Evolutionary conservation across 2,888 invertebrate species (phyloP).

Genomic region (Spatulosminthurus flaviceps): DNA sequence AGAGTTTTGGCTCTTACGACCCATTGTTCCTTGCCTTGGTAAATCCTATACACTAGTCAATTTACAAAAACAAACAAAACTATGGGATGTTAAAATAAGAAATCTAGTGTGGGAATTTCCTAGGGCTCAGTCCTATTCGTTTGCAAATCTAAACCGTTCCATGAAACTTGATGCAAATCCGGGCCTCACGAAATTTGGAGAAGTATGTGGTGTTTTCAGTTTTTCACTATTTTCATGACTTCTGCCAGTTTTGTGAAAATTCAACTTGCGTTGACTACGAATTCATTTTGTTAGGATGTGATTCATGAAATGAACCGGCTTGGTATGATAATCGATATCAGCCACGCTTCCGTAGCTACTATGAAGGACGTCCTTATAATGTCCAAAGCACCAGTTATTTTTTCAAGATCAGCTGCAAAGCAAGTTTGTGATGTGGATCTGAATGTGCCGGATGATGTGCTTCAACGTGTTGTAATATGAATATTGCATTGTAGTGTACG

Average conservation of each 20-base stretch:
- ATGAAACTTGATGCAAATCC: neutral
- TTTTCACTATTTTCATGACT: neutral
- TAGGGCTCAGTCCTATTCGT: neutral
- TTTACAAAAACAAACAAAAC: neutral
- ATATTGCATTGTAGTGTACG: neutral
- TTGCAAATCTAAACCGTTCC: neutral
- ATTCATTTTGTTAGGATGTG: conserved; percentile 58
- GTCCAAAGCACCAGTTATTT: conserved; percentile 68
- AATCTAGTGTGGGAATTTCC: neutral
- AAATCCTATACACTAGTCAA: conserved; percentile 53
- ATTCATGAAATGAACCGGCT: conserved; percentile 71
- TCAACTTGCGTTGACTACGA: too few relatives aligned
- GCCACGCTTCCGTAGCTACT: conserved; percentile 73
- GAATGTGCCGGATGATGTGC: conserved; percentile 73
- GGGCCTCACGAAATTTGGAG: neutral
- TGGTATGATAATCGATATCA: conserved; percentile 76
- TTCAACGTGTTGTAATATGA: conserved; percentile 69
- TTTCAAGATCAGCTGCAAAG: conserved; percentile 72
- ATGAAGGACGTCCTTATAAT: conserved; percentile 72
- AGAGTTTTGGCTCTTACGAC: conserved; percentile 87
- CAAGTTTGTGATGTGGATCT: conserved; percentile 71
- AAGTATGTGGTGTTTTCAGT: neutral
- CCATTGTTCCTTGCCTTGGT: conserved; percentile 91
- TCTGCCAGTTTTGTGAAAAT: neutral
- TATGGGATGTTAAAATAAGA: neutral